Evolutionary conservation across 2,113 vertebrate species (phyloP), one percentile per base, ranked within the genome.

Genomic region (Reinhardtius hippoglossoides): DNA sequence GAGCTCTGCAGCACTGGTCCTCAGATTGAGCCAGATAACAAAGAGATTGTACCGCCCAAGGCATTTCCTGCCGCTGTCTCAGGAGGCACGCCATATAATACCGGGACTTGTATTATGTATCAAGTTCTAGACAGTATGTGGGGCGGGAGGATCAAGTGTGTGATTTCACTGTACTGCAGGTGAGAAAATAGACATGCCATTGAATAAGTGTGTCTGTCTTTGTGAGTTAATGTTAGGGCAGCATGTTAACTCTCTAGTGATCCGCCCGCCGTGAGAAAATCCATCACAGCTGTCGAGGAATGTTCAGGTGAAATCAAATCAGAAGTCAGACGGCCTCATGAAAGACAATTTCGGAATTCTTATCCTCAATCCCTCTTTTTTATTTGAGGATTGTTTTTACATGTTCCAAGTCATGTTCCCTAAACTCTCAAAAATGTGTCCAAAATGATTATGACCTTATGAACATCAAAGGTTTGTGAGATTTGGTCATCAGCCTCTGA

Each of bases 31-130:
- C 87, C 91, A 77, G 91, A 93, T 93, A 89, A 93, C 92, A 93
- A 85, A 88, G 86, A 92, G 90, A 91, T 86, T 89, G 90, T 88
- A 87, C 85, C 87, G 88, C 89, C 87, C 12, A 57, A 89, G 93
- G 92, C 91, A 91, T 92, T 94, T 94, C 93, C 92, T 93, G 91
- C 82, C 40, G 56, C 83, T 71, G 85, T 92, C 91, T 86, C 87
- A 57, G 57, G 88, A 87, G 86, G 69, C 82, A 57, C 31, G 77
- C 81, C 27, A 67, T 57, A 67, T 70, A 74, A 85, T 61, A 80
- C 70, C 71, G 64, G 18, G 54, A 57, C 63, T 79, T 55, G 76
- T 76, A 69, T 82, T 76, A 74, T 60, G 71, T 83, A 71, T 87
- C 69, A 64, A 46, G 67, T 79, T 78, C 40, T 57, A 57, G 72